phyloP scores from a whole-genome alignment of 2,113 vertebrate species.

The Haemorhous mexicanus region DNA sequence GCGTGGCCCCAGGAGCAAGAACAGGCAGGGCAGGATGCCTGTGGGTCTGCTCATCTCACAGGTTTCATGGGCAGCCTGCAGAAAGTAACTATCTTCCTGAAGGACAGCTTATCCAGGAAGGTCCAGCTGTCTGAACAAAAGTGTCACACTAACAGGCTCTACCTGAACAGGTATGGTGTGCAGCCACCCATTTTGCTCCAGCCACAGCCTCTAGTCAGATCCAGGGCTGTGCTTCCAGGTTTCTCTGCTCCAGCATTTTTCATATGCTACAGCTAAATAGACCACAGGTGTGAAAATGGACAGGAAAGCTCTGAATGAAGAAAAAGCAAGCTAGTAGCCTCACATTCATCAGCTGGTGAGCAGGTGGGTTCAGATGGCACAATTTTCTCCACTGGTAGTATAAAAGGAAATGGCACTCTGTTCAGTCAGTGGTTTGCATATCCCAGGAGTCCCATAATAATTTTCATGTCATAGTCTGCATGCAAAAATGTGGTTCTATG shows the following conservation, averaged over 20 bases:
- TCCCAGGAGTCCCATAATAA: background rate
- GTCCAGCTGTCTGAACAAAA: accelerated
- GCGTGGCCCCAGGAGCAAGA: background rate
- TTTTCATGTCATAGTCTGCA: background rate
- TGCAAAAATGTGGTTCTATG: background rate
- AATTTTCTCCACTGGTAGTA: background rate
- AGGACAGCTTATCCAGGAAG: background rate
- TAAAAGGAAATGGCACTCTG: background rate
- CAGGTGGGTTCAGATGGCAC: background rate
- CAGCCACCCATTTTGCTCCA: background rate
- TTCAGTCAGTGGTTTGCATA: background rate
- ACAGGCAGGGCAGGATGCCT: background rate
- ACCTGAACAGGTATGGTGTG: background rate
- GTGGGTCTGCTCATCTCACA: background rate
- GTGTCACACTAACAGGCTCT: no score
- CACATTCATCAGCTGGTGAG: background rate
- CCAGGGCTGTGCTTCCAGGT: background rate
- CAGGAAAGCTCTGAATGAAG: background rate
- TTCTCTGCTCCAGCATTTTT: background rate
- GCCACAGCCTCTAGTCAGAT: background rate
- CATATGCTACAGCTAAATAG: background rate
- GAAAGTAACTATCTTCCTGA: background rate
- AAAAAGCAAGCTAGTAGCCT: background rate
- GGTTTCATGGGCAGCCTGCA: background rate
- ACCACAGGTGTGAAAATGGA: background rate